Evolutionary conservation across 2,113 vertebrate genomes (phyloP).

Genomic region (Paracanthobrama guichenoti): DNA sequence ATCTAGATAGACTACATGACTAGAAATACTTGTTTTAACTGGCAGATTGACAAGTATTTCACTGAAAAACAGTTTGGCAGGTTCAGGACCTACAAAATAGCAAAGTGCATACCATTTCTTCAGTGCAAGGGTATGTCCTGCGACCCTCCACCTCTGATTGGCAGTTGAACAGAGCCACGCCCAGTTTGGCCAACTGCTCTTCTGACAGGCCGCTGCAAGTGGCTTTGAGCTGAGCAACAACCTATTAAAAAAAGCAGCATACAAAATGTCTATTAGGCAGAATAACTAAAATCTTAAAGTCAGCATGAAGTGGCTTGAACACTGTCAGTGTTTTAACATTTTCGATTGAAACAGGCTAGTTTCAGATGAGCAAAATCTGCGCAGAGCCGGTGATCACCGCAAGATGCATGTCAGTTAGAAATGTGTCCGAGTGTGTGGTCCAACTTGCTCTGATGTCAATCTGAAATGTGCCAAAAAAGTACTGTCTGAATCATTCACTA

Average conservation of each 20-base stretch:
- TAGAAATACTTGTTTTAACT: neutral
- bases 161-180: slow-evolving; percentile 77
- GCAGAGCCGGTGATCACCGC: too few relatives aligned
- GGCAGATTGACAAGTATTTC: neutral
- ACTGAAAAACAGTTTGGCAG: neutral
- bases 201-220: slow-evolving; percentile 74
- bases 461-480: too few relatives aligned
- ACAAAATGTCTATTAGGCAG: neutral
- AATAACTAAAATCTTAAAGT: neutral
- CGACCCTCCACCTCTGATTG: slow-evolving; percentile 73
- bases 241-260: slow-evolving; percentile 59
- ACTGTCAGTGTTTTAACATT: too few relatives aligned
- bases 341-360: too few relatives aligned
- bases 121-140: slow-evolving; percentile 68
- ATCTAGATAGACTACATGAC: neutral
- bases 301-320: neutral
- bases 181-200: slow-evolving; percentile 78
- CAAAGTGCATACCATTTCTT: slow-evolving; percentile 68
- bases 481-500: too few relatives aligned
- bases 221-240: slow-evolving; percentile 65
- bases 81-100: neutral
- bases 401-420: too few relatives aligned
- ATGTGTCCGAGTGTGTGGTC: too few relatives aligned
- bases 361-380: too few relatives aligned
- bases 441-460: too few relatives aligned